A percentile compares a stretch with the other conserved stretches of the same genome.
Evolutionary conservation across 2,888 invertebrate species (phyloP).

Genomic region (Pyrgus malvae): DNA sequence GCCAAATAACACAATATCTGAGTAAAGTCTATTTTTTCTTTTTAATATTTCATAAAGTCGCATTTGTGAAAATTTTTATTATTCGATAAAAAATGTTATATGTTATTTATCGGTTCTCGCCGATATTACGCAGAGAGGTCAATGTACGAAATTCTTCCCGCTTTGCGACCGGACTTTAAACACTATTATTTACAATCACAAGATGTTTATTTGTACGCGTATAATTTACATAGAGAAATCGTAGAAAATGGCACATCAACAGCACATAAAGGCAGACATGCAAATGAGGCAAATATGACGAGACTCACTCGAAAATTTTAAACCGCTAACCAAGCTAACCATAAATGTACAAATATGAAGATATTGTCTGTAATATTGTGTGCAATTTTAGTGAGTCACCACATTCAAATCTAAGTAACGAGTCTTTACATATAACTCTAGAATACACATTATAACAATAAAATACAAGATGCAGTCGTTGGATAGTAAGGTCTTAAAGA

Average conservation of each 20-base stretch:
- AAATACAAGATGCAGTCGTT: slow-evolving; percentile 42
- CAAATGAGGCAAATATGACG: slow-evolving; percentile 2
- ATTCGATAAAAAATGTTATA: too few species aligned
- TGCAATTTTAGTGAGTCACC: neutral
- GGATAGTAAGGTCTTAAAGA: slow-evolving; percentile 36
- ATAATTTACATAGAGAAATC: slow-evolving; percentile 6
- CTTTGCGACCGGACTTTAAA: too few species aligned
- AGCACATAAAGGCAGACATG: slow-evolving; percentile 13
- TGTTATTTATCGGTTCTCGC: too few species aligned
- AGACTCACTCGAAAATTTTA: neutral
- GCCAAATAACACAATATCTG: too few species aligned
- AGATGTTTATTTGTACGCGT: slow-evolving; percentile 2
- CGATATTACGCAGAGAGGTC: too few species aligned
- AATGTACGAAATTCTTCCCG: too few species aligned
- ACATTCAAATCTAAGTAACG: neutral
- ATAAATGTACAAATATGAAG: neutral
- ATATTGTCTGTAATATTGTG: neutral
- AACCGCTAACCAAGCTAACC: too few species aligned
- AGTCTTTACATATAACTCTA: slow-evolving; percentile 22
- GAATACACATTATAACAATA: slow-evolving; percentile 39
- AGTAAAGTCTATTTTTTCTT: too few species aligned
- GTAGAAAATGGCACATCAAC: slow-evolving; percentile 19
- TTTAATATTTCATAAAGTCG: too few species aligned
- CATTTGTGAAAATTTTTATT: too few species aligned
- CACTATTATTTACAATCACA: slow-evolving; percentile 1